Evolutionary conservation across 2,797 vertebrate genomes (phyloP).

Genomic region (Falco rusticolus): DNA sequence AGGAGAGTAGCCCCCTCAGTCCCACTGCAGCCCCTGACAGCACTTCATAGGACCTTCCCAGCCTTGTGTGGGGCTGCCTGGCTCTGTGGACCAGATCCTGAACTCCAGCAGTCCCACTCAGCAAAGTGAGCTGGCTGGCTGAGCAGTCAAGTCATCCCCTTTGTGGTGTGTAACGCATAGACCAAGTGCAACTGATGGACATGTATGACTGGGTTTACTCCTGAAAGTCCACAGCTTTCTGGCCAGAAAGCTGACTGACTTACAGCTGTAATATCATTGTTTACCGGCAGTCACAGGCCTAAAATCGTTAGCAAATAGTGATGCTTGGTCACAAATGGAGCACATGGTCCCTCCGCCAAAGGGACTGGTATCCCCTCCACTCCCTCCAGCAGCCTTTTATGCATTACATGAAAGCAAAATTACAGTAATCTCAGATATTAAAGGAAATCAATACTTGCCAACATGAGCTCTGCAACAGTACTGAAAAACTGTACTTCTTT

Average conservation of each 20-base stretch:
- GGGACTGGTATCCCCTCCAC: not conserved
- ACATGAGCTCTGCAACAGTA: not conserved
- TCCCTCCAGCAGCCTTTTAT: not conserved
- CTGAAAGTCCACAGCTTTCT: not conserved
- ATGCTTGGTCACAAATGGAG: not conserved
- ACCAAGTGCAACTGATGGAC: not conserved
- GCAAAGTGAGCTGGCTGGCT: not conserved
- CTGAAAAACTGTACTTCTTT: not conserved
- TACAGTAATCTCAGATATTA: not conserved
- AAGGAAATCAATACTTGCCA: conserved; percentile 52
- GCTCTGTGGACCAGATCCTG: not conserved
- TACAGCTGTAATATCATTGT: not conserved
- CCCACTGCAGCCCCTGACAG: not conserved
- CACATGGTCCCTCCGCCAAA: not conserved
- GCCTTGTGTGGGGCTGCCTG: not conserved
- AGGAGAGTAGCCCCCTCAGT: not conserved
- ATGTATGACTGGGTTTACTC: not conserved
- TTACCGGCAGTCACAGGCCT: not conserved
- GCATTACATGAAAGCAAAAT: conserved; percentile 11
- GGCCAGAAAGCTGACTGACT: not conserved
- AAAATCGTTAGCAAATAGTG: not conserved
- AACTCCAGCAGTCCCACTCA: not conserved
- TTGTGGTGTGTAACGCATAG: accelerated
- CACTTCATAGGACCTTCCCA: not conserved
- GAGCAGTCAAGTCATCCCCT: not conserved